Evolutionary conservation across 2,797 vertebrate genomes (phyloP), one percentile per base, ranked within the genome.

Genomic region (Buphagus erythrorhynchus): DNA sequence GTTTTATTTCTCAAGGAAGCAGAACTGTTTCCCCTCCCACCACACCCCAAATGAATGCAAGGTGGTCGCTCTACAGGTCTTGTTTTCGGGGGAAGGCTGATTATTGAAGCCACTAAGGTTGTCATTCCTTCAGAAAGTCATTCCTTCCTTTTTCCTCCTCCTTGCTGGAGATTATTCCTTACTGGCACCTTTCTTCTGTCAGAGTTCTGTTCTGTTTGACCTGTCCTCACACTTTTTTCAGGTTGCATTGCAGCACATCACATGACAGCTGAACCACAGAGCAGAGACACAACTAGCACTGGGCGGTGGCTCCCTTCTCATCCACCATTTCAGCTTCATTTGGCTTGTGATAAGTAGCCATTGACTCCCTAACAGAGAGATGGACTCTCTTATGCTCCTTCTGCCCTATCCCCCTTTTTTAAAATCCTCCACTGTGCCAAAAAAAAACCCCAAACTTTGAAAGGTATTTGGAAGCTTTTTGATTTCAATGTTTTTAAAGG

Each of bases 401-500:
- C 31, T 74, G 21, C 28, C 28, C 29, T 76, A 25, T 2, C 7
- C 46, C 2, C 2, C 11, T 12, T 61, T 87, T 93, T 49, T 85
- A 40, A 51, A 93, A 79, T 91, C 61, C 55, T 88, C 38, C 33
- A 29, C 46, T 17, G 16, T 84, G 71, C 85, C 96, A 97, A 93
- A 88, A 86, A 86, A 96, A 86, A 55, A 3, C 21, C 28, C 21
- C 28, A n/a, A 1, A 26, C n/a, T 97, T 96, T 82, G 90, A 95
- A 97, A 96, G 38, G 88, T 92, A 83, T 96, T 91, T 97, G 78
- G 92, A 96, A 95, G 73, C 80, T 94, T 97, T 83, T 87, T 59
- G 36, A 96, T 76, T 91, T 87, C 72, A 86, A 72, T 90, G 62
- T 95, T 95, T 97, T 96, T 96, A 74, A 95, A 97, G 84, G 96